Base-by-base conservation (phyloP, 2,888 invertebrate species). In the Sesamia inferens region DNA sequence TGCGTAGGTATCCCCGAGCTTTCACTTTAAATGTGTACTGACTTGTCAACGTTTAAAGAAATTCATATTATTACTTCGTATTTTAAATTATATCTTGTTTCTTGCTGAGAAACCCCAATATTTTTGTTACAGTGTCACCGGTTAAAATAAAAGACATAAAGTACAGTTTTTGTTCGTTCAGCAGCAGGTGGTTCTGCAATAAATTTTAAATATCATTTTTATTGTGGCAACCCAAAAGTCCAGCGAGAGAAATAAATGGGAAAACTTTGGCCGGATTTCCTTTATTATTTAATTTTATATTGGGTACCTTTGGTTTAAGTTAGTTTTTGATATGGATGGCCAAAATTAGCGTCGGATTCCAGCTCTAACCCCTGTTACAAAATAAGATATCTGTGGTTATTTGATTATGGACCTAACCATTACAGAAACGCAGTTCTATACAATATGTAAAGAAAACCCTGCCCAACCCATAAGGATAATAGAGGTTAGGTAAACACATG, bases 161-260 rank as follows among this genome's bases (percentile, higher is more conserved):
- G 59, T 59, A 51, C 22, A 39, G 58, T 67, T 71, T 82, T 61
- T 62, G 67, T 64, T 69, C 55, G 54, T 16, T 13, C 39, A 62
- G 44, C 72, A 71, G 79, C 79, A 79, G 79, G 65, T 69, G 83
- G 79, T 69, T 57, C 59, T n/a, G 14, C 66, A 74, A 83, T 80
- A 80, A 80, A 80, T 83, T 79, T 64, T 74, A 80, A 72, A 69
- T 67, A 51, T 69, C 79, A 64, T 80, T 83, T 80, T 80, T 80
- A 74, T 74, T 80, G 80, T 80, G 75, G 84, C 69, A 59, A 74
- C 80, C 83, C 80, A 57, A 74, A 83, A 80, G 83, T 80, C 80
- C 24, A 61, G 42, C 24, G 65, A 51, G 83, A 68, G 62, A 65
- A 83, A 80, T 79, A 64, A 83, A 83, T 83, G 68, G 57, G 47